Evolutionary conservation across 2,797 vertebrate species (phyloP).

Genomic region (Labeo calbasu): DNA sequence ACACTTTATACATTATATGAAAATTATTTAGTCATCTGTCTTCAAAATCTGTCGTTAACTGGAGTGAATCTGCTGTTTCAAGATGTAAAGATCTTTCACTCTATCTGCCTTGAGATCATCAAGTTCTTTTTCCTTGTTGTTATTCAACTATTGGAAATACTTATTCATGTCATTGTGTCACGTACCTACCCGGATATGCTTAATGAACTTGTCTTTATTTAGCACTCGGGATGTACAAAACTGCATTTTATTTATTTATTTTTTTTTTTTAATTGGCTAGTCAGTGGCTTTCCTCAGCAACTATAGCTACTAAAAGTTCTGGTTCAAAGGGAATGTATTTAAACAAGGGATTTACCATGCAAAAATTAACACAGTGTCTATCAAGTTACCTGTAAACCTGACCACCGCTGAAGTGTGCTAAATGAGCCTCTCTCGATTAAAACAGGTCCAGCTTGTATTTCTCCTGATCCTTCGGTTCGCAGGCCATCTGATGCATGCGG

Average conservation of each 20-base stretch:
- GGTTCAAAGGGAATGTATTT: background rate
- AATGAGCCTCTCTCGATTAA: background rate
- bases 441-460: background rate
- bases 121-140: background rate
- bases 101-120: background rate
- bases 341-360: background rate
- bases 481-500: background rate
- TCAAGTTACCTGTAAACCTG: background rate
- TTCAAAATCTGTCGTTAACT: background rate
- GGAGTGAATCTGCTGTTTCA: background rate
- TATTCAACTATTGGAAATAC: background rate
- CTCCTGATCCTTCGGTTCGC: background rate
- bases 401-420: background rate
- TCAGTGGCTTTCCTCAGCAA: background rate
- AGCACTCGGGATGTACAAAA: background rate
- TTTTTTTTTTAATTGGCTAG: background rate
- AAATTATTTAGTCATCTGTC: background rate
- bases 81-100: background rate
- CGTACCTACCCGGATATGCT: background rate
- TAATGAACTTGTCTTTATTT: background rate
- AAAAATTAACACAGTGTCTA: background rate
- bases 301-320: background rate
- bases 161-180: background rate
- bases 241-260: background rate
- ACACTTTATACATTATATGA: background rate